Evolutionary conservation across 2,113 vertebrate species (phyloP).

Genomic region (Trematomus loennbergii): DNA sequence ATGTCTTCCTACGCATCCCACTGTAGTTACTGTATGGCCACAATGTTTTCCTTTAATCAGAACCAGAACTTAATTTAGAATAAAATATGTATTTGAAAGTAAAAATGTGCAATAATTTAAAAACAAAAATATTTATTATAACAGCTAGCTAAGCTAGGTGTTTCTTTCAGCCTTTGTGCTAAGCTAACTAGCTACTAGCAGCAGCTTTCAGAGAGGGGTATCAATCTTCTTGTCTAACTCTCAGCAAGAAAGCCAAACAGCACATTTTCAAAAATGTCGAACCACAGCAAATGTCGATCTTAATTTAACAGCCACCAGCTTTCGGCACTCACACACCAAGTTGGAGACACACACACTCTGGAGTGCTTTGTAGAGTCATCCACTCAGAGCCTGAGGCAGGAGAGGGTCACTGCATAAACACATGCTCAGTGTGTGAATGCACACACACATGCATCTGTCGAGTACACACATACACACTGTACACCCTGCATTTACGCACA

Average conservation of each 20-base stretch:
- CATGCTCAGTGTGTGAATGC: slow-evolving; percentile 28
- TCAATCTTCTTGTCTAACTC: not conserved
- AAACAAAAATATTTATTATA: no score
- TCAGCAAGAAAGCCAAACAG: not conserved
- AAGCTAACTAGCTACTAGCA: not conserved
- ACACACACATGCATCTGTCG: slow-evolving; percentile 43
- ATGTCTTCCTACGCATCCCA: not conserved
- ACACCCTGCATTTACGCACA: slow-evolving; percentile 52
- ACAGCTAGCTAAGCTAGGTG: no score
- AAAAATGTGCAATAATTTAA: no score
- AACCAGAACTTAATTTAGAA: no score
- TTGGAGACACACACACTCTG: slow-evolving; percentile 3
- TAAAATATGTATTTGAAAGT: no score
- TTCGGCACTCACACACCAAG: slow-evolving; percentile 47
- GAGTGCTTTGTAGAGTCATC: slow-evolving; percentile 24
- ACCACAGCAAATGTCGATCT: not conserved
- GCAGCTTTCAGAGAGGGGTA: not conserved
- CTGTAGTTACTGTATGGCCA: not conserved
- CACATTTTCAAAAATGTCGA: not conserved
- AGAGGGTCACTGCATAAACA: slow-evolving; percentile 46
- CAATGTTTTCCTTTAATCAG: no score
- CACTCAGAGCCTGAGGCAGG: slow-evolving; percentile 23
- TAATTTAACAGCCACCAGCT: slow-evolving; percentile 10
- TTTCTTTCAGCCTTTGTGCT: not conserved
- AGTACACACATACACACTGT: slow-evolving; percentile 18